phyloP scores from a whole-genome alignment of 2,797 vertebrate genomes.

The Antrozous pallidus region DNA sequence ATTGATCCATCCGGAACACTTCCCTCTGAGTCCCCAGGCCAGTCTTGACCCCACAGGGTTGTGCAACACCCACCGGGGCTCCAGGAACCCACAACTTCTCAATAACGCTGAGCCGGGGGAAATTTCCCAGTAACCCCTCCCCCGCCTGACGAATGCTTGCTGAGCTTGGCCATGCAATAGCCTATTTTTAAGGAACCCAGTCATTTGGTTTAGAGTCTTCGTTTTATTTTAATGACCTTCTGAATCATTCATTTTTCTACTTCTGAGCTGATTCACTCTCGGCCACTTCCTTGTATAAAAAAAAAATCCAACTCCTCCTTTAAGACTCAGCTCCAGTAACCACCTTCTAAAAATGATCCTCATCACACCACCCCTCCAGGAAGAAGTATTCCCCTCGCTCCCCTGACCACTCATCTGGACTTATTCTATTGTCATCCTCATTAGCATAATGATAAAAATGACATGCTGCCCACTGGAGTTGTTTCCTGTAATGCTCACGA shows the following conservation, averaged over 20 bases:
- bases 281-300: conserved; percentile 65
- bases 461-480: not conserved
- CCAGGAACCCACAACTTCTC: conserved; percentile 66
- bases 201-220: conserved; percentile 70
- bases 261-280: conserved; percentile 68
- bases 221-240: conserved; percentile 67
- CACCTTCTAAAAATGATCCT: not conserved
- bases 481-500: not conserved
- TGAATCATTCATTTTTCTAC: conserved; percentile 72
- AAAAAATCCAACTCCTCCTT: conserved; percentile 51
- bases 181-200: conserved; percentile 73
- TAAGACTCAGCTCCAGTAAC: not conserved
- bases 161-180: not conserved
- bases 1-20: not conserved
- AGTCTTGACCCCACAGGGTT: not conserved
- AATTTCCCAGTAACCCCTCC: conserved; percentile 72
- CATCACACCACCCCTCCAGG: not conserved
- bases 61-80: not conserved
- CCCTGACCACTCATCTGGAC: not conserved
- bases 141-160: conserved; percentile 64
- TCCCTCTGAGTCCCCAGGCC: not conserved
- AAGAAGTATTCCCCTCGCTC: not conserved
- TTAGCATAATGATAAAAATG: not conserved
- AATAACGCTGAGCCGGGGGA: conserved; percentile 61
- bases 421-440: not conserved